These are phyloP conservation scores for Oreochromis tanganicae DNA, from an alignment of 2,113 vertebrate species.

Conservation along the genomic window DNA sequence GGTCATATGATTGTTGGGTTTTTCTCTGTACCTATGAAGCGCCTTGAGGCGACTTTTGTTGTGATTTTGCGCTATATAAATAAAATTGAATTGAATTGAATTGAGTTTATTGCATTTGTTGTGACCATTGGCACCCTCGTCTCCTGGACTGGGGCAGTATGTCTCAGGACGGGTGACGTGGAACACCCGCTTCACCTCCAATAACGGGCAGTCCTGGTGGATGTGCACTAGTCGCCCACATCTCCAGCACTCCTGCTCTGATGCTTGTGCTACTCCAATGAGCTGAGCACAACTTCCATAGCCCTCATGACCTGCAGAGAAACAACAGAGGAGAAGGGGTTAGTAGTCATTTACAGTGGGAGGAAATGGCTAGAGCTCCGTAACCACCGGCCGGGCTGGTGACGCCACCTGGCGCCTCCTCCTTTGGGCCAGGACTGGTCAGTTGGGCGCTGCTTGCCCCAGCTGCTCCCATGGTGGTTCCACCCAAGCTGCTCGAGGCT, in stretches of 20 bases:
- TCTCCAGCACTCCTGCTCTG: neutral
- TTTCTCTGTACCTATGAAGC: too few species aligned
- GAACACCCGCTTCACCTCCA: neutral
- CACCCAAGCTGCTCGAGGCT: neutral
- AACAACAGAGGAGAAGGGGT: neutral
- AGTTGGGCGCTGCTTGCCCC: neutral
- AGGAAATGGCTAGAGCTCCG: neutral
- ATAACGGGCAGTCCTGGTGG: neutral
- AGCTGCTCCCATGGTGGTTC: neutral
- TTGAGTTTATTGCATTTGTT: neutral
- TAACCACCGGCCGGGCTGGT: neutral
- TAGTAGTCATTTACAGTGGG: neutral
- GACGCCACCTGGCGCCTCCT: neutral
- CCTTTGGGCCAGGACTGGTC: neutral
- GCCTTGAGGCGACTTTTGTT: too few species aligned
- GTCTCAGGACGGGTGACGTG: accelerated
- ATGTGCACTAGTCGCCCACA: neutral
- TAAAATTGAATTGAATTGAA: too few species aligned
- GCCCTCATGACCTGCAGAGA: neutral
- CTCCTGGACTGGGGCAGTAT: neutral
- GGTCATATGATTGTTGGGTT: too few species aligned
- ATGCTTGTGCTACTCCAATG: neutral
- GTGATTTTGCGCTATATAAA: too few species aligned
- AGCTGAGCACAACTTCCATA: neutral
- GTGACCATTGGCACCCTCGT: neutral